Conservation (phyloP, 23 tunicate genomes). For the Styela clava region DNA sequence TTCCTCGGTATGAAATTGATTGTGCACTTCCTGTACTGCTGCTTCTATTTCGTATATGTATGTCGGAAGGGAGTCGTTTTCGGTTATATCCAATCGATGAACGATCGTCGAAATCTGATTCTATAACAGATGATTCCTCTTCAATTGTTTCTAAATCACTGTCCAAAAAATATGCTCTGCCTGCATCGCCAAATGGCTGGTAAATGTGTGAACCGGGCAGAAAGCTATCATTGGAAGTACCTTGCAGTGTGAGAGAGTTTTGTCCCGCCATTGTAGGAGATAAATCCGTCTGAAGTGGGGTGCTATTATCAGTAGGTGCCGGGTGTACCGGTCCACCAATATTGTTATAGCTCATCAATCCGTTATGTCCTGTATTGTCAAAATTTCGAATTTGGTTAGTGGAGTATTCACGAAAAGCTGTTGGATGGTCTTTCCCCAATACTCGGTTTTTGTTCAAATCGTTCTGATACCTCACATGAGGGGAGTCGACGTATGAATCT, state of each 20-base stretch:
- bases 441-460: neutral
- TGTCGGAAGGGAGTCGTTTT: neutral
- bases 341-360: neutral
- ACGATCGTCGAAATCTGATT: conserved; percentile 66
- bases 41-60: neutral
- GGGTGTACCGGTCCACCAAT: neutral
- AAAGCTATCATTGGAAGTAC: neutral
- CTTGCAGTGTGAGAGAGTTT: neutral
- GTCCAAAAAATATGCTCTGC: conserved; percentile 58
- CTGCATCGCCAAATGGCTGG: conserved; percentile 3
- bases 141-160: conserved; percentile 88
- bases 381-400: neutral
- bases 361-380: neutral
- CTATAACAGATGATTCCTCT: conserved; percentile 88
- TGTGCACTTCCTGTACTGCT: neutral
- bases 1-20: neutral
- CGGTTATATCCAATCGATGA: conserved; percentile 1
- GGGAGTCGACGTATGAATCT: neutral
- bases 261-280: neutral
- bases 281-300: neutral
- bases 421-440: neutral
- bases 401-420: neutral
- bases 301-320: neutral
- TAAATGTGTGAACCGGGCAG: neutral
- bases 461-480: neutral